These are phyloP conservation scores for Sminthurides bifidus DNA, from an alignment of 1,140 invertebrate genomes.

Conservation along the genomic window DNA sequence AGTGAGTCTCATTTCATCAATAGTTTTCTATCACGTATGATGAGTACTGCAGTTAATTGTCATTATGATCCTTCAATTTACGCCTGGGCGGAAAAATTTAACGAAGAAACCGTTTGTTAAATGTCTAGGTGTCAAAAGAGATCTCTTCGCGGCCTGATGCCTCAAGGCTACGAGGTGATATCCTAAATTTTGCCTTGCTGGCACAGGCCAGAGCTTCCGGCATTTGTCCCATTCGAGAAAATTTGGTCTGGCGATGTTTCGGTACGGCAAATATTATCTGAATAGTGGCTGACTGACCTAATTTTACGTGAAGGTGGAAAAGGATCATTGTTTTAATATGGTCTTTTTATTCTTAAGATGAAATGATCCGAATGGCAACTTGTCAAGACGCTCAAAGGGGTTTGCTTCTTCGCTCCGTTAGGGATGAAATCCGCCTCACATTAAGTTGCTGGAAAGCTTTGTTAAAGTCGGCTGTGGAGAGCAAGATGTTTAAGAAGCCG, in stretches of 20 bases:
- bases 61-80: too few species aligned
- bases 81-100: not conserved
- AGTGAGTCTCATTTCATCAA: not conserved
- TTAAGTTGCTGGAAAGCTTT: conserved; percentile 2
- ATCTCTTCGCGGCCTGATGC: not conserved
- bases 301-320: too few species aligned
- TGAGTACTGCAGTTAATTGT: too few species aligned
- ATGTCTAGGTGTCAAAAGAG: not conserved
- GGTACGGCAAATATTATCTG: too few species aligned
- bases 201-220: not conserved
- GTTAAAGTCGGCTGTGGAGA: not conserved
- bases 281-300: too few species aligned
- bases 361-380: conserved; percentile 4
- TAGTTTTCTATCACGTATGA: too few species aligned
- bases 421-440: conserved; percentile 1
- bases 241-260: not conserved
- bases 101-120: not conserved
- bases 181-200: not conserved
- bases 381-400: not conserved
- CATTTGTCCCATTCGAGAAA: conserved; percentile 5
- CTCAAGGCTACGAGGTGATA: not conserved
- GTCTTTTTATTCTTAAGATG: not conserved
- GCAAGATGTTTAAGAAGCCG: too few species aligned
- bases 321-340: not conserved
- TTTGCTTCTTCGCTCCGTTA: not conserved